Base-by-base conservation (phyloP, 2,888 invertebrate genomes). In the Volucella inanis region DNA sequence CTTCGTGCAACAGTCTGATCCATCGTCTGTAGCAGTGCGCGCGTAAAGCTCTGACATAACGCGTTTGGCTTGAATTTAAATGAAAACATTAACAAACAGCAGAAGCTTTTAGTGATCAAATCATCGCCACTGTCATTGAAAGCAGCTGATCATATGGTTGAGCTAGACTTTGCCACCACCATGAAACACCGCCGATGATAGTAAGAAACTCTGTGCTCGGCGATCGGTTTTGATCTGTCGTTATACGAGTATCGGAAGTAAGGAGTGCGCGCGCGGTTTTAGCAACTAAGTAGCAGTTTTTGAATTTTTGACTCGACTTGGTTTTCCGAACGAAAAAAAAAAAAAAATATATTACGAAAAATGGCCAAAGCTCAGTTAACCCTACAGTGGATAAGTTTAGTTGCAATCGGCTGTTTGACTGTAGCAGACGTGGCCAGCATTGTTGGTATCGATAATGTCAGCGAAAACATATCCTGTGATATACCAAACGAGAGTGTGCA, bases 401-500 rank as follows among this genome's bases (percentile, higher is more conserved):
- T 88, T 64, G 81, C 76, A 15, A 74, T 71, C 70, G 84, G 76
- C 45, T 75, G 64, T 71, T 80, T 82, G 75, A 77, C 87, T 47
- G 52, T 86, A n/a, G 76, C 86, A 75, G 87, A 86, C 67, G 84
- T 81, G 22, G 74, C 67, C 11, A 57, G 61, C 18, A 64, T 77
- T 52, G 59, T 76, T n/a, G 62, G 74, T 11, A 83, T 54, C 52
- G 65, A 68, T 31, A 72, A 65, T 61, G 39, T 38, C 41, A 68
- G 12, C 52, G 57, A 57, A 18, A 49, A 83, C 47, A 59, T 50
- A 39, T 90, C 92, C 86, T 92, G 92, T 77, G 89, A 90, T 57
- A 92, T 92, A 87, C 92, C 92, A 54, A 92, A 92, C 81, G 91
- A 92, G 81, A 88, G 89, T 43, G 90, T 90, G 81, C 88, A 88